A percentile compares a stretch with the other conserved stretches of the same genome.
Evolutionary conservation across 1,140 invertebrate genomes (phyloP).

Genomic region (Colletes gigas): DNA sequence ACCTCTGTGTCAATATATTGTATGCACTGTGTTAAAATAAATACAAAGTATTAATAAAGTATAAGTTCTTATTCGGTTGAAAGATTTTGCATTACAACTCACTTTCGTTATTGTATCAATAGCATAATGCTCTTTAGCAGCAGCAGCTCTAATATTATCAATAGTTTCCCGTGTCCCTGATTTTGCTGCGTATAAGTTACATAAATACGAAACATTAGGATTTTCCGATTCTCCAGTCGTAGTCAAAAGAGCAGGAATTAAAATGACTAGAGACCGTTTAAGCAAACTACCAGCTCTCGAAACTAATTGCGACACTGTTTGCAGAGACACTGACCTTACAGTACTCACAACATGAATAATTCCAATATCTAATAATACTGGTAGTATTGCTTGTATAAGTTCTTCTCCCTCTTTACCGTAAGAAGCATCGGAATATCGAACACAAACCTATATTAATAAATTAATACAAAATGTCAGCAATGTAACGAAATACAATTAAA

Average conservation of each 20-base stretch:
- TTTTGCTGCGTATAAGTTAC: constrained; percentile 86
- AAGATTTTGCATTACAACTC: constrained; percentile 1
- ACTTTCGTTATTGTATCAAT: constrained; percentile 89
- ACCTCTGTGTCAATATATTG: constrained; percentile 89
- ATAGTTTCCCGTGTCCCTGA: constrained; percentile 86
- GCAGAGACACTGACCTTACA: constrained; percentile 90
- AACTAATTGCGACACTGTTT: constrained; percentile 92
- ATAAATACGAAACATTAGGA: constrained; percentile 89
- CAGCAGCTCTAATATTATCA: constrained; percentile 88
- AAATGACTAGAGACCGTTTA: constrained; percentile 88
- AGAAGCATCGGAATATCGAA: constrained; percentile 88
- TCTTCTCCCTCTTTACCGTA: constrained; percentile 90
- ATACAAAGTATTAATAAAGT: constrained; percentile 33
- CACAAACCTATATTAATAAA: constrained; percentile 84
- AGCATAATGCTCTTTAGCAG: constrained; percentile 91
- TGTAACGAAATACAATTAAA: no score
- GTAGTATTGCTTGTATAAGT: constrained; percentile 89
- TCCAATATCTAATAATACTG: constrained; percentile 89
- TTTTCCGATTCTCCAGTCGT: constrained; percentile 93
- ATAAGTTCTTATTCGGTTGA: background rate
- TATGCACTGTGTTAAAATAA: constrained; percentile 85
- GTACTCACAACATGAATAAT: constrained; percentile 89
- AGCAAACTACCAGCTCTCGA: constrained; percentile 88
- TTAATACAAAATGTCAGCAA: background rate
- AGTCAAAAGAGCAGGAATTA: constrained; percentile 92